phyloP scores from a whole-genome alignment of 2,888 invertebrate species.

The Lochmaea capreae region DNA sequence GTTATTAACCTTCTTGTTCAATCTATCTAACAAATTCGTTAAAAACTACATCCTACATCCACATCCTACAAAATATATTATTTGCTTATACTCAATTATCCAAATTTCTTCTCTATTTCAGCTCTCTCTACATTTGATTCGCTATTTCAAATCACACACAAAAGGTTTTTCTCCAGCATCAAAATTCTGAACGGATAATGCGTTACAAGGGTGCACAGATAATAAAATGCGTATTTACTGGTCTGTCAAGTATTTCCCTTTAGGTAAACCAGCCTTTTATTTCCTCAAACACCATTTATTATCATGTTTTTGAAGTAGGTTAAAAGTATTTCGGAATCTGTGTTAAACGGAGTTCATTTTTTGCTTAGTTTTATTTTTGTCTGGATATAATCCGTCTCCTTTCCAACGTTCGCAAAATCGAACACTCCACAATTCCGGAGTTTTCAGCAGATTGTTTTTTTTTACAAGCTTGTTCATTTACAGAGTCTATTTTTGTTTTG shows the following conservation, averaged over 20 bases:
- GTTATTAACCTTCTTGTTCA: too few species aligned
- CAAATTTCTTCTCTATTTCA: too few species aligned
- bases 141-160: background rate
- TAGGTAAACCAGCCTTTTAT: background rate
- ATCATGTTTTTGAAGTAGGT: conserved; percentile 2
- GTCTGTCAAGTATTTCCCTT: background rate
- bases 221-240: conserved; percentile 10
- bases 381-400: background rate
- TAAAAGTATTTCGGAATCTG: background rate
- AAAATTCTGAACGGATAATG: conserved; percentile 8
- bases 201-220: conserved; percentile 15
- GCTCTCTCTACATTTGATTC: background rate
- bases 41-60: too few species aligned
- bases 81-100: too few species aligned
- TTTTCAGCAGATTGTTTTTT: background rate
- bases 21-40: background rate
- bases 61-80: too few species aligned
- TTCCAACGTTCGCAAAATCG: background rate
- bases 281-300: background rate
- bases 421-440: too few species aligned
- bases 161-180: background rate
- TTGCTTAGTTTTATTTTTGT: background rate
- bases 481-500: too few species aligned
- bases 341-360: background rate
- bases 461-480: too few species aligned